Evolutionary conservation across 2,888 invertebrate species (phyloP).

Genomic region (Oscheius sp.): DNA sequence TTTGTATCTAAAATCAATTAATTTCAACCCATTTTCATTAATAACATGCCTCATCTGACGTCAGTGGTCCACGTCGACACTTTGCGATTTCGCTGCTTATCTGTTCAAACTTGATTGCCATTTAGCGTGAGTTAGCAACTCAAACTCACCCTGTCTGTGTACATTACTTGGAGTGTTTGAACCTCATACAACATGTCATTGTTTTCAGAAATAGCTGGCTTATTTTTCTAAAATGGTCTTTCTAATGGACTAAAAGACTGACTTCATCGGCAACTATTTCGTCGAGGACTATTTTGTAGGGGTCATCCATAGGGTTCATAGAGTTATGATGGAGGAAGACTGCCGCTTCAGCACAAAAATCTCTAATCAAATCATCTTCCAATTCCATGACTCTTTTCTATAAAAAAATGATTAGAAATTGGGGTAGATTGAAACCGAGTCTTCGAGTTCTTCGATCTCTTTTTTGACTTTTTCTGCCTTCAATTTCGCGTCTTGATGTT

Average conservation of each 20-base stretch:
- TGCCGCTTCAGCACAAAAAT: slow-evolving; percentile 12
- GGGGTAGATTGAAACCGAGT: no score
- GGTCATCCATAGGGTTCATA: not conserved
- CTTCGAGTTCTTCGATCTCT: no score
- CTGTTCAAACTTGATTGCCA: not conserved
- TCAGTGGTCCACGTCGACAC: not conserved
- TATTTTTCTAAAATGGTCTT: not conserved
- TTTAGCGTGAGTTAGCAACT: not conserved
- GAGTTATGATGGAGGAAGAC: slow-evolving; percentile 5
- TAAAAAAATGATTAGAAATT: no score
- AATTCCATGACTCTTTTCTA: not conserved
- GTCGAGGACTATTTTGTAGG: not conserved
- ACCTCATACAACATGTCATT: not conserved
- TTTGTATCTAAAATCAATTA: not conserved
- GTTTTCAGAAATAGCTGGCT: not conserved
- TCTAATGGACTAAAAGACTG: no score
- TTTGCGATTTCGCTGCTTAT: no score
- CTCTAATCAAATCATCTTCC: not conserved
- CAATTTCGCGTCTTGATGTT: no score
- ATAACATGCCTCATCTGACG: not conserved
- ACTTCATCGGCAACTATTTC: not conserved
- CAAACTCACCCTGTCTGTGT: not conserved
- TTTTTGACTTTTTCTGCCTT: no score
- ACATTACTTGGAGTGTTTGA: not conserved
- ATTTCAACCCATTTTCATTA: not conserved